These are phyloP conservation scores for Halcyon malimbica DNA, from an alignment of 2,113 vertebrate species.

Conservation along the genomic window DNA sequence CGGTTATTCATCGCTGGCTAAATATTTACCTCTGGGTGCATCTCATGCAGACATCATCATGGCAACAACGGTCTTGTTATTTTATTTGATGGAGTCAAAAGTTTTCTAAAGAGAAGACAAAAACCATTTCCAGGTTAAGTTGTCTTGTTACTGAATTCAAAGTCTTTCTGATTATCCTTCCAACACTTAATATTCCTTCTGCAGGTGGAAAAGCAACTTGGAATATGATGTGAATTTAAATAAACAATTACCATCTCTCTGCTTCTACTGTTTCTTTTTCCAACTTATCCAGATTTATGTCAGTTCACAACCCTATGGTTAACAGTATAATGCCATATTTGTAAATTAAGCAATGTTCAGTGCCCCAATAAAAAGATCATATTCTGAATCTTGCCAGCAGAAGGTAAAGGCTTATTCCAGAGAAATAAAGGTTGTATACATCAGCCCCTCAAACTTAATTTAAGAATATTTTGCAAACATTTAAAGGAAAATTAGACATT, in stretches of 20 bases:
- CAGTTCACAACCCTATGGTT: not conserved
- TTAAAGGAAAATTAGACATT: not conserved
- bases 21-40: not conserved
- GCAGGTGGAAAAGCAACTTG: not conserved
- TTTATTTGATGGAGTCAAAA: not conserved
- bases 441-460: not conserved
- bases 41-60: not conserved
- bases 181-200: not conserved
- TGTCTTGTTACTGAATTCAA: not conserved
- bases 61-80: not conserved
- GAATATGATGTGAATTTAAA: not conserved
- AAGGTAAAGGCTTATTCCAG: not conserved
- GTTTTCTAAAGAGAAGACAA: not conserved
- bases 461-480: not conserved
- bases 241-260: not conserved
- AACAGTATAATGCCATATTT: rapidly evolving
- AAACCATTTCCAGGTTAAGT: not conserved
- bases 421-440: not conserved
- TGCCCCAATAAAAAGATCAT: rapidly evolving
- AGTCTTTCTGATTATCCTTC: not conserved
- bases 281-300: not conserved
- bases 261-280: not conserved
- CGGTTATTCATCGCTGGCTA: not conserved
- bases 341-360: not conserved
- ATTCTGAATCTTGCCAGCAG: not conserved